Percentiles rank a stretch among this genome's conserved stretches.
Conservation (phyloP, 2,113 vertebrate species). For the Illadopsis cleaveri region DNA sequence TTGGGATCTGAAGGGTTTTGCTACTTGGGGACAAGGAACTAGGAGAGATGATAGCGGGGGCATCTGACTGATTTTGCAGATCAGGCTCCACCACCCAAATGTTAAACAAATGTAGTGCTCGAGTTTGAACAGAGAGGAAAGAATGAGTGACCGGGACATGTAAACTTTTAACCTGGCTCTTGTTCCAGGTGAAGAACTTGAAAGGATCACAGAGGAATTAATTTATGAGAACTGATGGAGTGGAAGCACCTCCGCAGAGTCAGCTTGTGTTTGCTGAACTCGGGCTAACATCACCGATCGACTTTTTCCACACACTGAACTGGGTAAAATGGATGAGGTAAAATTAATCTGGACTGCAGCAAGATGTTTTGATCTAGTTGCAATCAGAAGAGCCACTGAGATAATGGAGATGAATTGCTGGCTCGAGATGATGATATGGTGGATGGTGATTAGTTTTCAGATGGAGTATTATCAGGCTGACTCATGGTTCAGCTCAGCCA, state of each 20-base stretch:
- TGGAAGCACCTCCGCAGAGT: not conserved
- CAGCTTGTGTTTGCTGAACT: not conserved
- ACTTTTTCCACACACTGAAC: slow-evolving; percentile 32
- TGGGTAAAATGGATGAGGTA: slow-evolving; percentile 20
- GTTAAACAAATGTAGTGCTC: not conserved
- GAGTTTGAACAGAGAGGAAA: not conserved
- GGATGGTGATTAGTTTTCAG: slow-evolving; percentile 46
- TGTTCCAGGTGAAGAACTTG: slow-evolving; percentile 51
- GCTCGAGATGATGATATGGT: not conserved
- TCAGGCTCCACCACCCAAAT: not conserved
- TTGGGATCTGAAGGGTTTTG: not conserved
- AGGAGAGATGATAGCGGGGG: not conserved
- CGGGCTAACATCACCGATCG: not conserved
- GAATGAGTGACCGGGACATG: not conserved
- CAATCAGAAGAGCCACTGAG: slow-evolving; percentile 33
- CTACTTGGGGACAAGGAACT: not conserved
- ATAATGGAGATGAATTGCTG: slow-evolving; percentile 62
- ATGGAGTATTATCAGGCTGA: slow-evolving; percentile 2
- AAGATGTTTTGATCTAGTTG: slow-evolving; percentile 54
- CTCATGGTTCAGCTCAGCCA: slow-evolving; percentile 35
- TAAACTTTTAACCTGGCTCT: slow-evolving; percentile 56
- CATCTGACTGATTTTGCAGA: not conserved
- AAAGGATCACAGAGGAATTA: slow-evolving; percentile 42
- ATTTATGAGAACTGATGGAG: slow-evolving; percentile 56
- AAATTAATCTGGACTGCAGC: slow-evolving; percentile 59